Evolutionary conservation across 2,888 invertebrate species (phyloP), one percentile per base, ranked within the genome.

Genomic region (Corythucha ciliata): DNA sequence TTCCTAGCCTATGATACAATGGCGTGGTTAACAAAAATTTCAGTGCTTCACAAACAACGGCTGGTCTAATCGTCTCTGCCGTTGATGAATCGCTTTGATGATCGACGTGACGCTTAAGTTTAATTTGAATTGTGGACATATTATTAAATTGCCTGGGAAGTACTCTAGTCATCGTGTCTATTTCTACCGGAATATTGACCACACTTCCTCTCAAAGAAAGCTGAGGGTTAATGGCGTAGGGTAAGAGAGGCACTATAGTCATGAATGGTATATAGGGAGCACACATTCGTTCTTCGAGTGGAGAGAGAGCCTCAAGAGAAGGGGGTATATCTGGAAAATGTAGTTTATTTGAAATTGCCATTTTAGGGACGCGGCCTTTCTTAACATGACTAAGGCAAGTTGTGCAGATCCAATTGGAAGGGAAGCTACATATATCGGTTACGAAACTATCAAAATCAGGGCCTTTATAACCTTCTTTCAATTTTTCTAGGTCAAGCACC

Each of bases 231-330:
- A n/a, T n/a, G n/a, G n/a, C n/a, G n/a, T n/a, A n/a, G n/a, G n/a
- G n/a, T n/a, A n/a, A 20, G 21, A 48, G 40, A 2, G 53, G 18
- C n/a, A 16, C 10, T 4, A 53, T 49, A 12, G 26, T 25, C 53
- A 53, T 53, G 25, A 53, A 53, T 1, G 48, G 48, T 14, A 53
- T 54, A 34, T 27, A 44, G 20, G 52, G 50, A n/a, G 51, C 29
- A 2, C 44, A 8, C 37, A 54, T 42, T 7, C 54, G 37, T 27
- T 34, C 36, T 48, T 54, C 54, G 7, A 52, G 21, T 4, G 39
- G 54, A n/a, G 52, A 44, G 5, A 51, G 26, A 2, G 20, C 20
- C 27, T 22, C 24, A 18, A 51, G 20, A 20, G 21, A 29, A 4
- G 32, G 36, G 16, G 54, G 50, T 24, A 54, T 24, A 4, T 21